A percentile compares a stretch with the other conserved stretches of the same genome.
phyloP scores from a whole-genome alignment of 2,113 vertebrate genomes.

The Rhabdomys dilectus region DNA sequence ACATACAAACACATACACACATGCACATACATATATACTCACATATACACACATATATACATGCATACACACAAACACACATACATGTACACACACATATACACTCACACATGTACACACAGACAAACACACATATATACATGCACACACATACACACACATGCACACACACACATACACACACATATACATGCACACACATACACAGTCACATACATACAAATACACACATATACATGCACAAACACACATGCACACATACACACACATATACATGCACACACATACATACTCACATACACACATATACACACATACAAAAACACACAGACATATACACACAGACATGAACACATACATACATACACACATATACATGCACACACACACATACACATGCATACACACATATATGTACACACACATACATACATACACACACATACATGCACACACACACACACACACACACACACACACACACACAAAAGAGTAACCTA shows the following conservation, averaged over 20 bases:
- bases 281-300: not conserved
- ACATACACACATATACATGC: not conserved
- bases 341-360: not conserved
- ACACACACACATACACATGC: not conserved
- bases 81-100: too few species aligned
- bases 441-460: too few species aligned
- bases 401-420: not conserved
- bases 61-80: too few species aligned
- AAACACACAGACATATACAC: not conserved
- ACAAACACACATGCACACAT: not conserved
- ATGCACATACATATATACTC: too few species aligned
- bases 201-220: not conserved
- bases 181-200: fast-evolving
- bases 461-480: not conserved
- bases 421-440: not conserved
- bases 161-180: not conserved
- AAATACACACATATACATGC: not conserved
- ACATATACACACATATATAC: too few species aligned
- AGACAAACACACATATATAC: not conserved
- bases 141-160: fast-evolving
- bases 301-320: too few species aligned
- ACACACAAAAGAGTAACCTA: not conserved
- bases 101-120: not conserved
- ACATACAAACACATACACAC: too few species aligned
- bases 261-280: not conserved